A percentile compares a stretch with the other conserved stretches of the same genome.
Conservation (phyloP, 2,888 invertebrate genomes). For the Baronia brevicornis region DNA sequence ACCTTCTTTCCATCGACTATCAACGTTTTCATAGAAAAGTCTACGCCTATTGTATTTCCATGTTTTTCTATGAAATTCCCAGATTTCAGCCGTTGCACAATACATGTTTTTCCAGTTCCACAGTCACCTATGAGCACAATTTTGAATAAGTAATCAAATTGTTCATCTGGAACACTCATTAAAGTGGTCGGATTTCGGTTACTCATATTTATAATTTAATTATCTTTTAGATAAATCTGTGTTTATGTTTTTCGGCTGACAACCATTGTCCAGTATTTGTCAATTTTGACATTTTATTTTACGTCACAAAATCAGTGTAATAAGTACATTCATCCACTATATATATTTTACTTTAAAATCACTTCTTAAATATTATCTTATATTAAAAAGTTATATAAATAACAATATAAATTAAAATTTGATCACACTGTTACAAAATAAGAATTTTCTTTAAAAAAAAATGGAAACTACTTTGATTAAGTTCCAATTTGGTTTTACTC, state of each 20-base stretch:
- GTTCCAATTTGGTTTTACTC: no score
- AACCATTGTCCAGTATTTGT: constrained; percentile 18
- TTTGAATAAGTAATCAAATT: constrained; percentile 96
- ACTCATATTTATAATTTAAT: constrained; percentile 74
- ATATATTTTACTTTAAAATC: no score
- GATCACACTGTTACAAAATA: no score
- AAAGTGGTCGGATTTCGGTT: constrained; percentile 84
- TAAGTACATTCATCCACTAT: no score
- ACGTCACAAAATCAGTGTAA: background rate
- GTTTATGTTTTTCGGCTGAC: constrained; percentile 49
- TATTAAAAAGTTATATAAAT: no score
- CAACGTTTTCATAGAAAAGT: constrained; percentile 98
- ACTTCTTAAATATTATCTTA: no score
- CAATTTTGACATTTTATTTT: constrained; percentile 9
- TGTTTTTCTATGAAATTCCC: constrained; percentile 96
- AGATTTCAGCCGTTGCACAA: constrained; percentile 96
- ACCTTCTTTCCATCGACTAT: constrained; percentile 95
- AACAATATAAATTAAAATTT: no score
- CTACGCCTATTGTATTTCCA: constrained; percentile 97
- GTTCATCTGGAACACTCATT: constrained; percentile 85
- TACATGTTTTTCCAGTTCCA: constrained; percentile 94
- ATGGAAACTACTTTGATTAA: no score
- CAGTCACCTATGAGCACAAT: constrained; percentile 95
- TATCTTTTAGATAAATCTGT: constrained; percentile 26
- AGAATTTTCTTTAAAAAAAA: no score